Evolutionary conservation across 2,888 invertebrate genomes (phyloP).

Genomic region (Podotricha telesiphe): DNA sequence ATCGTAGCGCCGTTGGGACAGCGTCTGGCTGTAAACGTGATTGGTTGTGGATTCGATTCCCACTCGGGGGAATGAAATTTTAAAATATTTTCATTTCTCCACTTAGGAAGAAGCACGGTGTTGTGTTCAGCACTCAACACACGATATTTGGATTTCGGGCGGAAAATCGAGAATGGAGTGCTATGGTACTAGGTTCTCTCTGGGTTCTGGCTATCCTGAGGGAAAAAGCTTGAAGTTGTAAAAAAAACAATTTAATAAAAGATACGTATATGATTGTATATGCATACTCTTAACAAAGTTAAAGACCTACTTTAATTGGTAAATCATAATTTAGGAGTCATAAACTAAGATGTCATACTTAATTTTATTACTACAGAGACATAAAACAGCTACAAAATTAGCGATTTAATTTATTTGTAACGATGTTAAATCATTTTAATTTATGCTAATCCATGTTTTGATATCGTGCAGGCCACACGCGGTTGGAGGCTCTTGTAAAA

Average conservation of each 20-base stretch:
- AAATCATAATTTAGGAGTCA: slow-evolving; percentile 40
- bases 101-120: too few relatives aligned
- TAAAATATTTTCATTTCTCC: too few relatives aligned
- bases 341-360: slow-evolving; percentile 44
- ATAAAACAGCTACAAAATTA: slow-evolving; percentile 43
- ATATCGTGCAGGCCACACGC: slow-evolving; percentile 73
- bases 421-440: slow-evolving; percentile 42
- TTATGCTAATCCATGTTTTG: slow-evolving; percentile 54
- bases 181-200: too few relatives aligned
- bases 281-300: slow-evolving; percentile 34
- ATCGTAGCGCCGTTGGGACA: too few relatives aligned
- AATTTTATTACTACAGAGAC: slow-evolving; percentile 38
- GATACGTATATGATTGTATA: not conserved
- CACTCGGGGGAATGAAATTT: too few relatives aligned
- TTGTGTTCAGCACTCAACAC: too few relatives aligned
- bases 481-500: slow-evolving; percentile 78
- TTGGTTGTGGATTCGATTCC: too few relatives aligned
- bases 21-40: too few relatives aligned
- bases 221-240: too few relatives aligned
- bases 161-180: too few relatives aligned
- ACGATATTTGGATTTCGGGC: too few relatives aligned
- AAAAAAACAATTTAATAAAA: slow-evolving; percentile 6
- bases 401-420: slow-evolving; percentile 43
- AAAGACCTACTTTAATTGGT: slow-evolving; percentile 37
- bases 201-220: too few relatives aligned